A percentile compares a stretch with the other conserved stretches of the same genome.
Conservation (phyloP, 2,797 vertebrate genomes). For the Malacoctenus gilli region DNA sequence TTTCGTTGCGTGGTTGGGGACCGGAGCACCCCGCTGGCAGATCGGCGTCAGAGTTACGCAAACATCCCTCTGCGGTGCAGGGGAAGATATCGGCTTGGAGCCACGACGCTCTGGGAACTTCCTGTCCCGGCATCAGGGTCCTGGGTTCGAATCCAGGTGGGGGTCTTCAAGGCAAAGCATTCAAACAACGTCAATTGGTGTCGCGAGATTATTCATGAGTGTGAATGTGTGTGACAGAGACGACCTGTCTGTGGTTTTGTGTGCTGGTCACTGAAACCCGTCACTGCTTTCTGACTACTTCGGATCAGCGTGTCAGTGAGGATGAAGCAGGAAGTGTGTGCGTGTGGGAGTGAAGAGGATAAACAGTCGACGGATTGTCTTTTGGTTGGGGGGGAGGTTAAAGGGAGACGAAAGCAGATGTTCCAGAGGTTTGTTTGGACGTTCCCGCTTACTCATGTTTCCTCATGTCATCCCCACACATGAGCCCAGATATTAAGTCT, state of each 20-base stretch:
- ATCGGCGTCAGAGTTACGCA: background rate
- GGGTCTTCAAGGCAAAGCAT: too few species aligned
- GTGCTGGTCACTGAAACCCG: too few species aligned
- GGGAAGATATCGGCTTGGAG: too few species aligned
- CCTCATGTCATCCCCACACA: conserved; percentile 7
- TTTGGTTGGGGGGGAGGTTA: conserved; percentile 16
- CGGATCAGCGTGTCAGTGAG: conserved; percentile 45
- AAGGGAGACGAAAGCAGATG: conserved; percentile 42
- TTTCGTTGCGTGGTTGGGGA: conserved; percentile 5
- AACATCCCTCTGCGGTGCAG: background rate
- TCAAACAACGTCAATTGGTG: too few species aligned
- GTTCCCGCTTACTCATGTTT: conserved; percentile 18
- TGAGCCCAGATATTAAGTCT: too few species aligned
- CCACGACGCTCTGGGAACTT: too few species aligned
- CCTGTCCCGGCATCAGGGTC: too few species aligned
- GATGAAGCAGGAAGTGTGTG: conserved; percentile 3
- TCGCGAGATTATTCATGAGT: too few species aligned
- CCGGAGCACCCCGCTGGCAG: background rate
- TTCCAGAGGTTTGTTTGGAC: conserved; percentile 29
- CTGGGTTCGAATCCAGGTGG: too few species aligned
- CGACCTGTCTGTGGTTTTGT: too few species aligned
- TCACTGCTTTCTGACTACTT: too few species aligned
- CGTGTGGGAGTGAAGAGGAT: conserved; percentile 18
- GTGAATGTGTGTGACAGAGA: too few species aligned
- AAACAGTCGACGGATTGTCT: conserved; percentile 18